These are phyloP conservation scores for Rutilus rutilus DNA, from an alignment of 2,113 vertebrate genomes.

Conservation along the genomic window DNA sequence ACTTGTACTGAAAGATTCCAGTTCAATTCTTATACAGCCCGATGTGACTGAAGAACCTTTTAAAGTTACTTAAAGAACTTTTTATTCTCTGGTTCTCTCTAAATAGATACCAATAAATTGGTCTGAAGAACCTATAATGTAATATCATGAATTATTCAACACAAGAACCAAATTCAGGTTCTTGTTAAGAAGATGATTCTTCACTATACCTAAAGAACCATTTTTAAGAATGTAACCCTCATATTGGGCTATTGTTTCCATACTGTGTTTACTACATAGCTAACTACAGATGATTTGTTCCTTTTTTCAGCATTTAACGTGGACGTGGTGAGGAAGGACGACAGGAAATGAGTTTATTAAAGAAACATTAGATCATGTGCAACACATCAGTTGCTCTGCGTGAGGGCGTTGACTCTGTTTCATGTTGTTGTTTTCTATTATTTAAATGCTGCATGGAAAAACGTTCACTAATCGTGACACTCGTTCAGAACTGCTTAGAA, in stretches of 20 bases:
- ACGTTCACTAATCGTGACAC: neutral
- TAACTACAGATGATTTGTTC: neutral
- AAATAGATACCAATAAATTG: too few species aligned
- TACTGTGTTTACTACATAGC: neutral
- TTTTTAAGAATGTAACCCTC: neutral
- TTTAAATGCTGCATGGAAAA: neutral
- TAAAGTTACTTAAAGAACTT: too few species aligned
- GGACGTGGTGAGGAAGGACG: conserved; percentile 5
- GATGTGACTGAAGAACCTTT: too few species aligned
- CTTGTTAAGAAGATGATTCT: neutral
- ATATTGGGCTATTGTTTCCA: too few species aligned
- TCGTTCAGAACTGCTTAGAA: too few species aligned
- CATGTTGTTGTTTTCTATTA: neutral
- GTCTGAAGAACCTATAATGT: too few species aligned
- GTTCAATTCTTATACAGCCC: too few species aligned
- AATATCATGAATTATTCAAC: too few species aligned
- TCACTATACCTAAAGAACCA: neutral
- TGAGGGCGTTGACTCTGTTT: neutral
- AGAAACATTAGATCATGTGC: conserved; percentile 44
- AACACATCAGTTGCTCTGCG: conserved; percentile 9
- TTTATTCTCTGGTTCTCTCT: too few species aligned
- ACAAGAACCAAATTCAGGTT: too few species aligned
- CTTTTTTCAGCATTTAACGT: conserved; percentile 7
- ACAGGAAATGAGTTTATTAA: conserved; percentile 37
- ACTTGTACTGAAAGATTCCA: too few species aligned